Evolutionary conservation across 2,797 vertebrate species (phyloP), one percentile per base, ranked within the genome.

Genomic region (Sarcoramphus papa): DNA sequence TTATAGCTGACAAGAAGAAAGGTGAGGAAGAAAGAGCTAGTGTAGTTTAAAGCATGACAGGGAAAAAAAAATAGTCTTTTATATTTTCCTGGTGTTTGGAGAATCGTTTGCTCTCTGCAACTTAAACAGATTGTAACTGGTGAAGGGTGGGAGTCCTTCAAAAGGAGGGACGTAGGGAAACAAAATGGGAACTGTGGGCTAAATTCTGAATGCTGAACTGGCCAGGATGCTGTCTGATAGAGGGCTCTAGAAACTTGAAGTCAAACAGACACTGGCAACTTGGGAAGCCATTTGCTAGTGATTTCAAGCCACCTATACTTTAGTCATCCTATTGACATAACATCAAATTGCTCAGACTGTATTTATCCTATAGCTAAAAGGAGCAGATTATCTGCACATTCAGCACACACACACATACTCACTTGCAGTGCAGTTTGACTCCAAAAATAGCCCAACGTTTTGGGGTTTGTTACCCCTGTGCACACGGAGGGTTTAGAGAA

Each of bases 1-100:
- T 80, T 88, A 41, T 19, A 91, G 69, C 53, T 93, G 90, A 93
- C 82, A 93, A 93, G 75, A 91, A 77, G 63, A 87, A 91, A 93
- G 93, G 91, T 86, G 79, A 93, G 22, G 65, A 95, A 91, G 67
- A 92, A 88, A 94, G 53, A 72, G 41, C 16, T 67, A 18, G 17
- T 53, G 25, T 88, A 40, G 54, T 94, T 90, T 87, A 76, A 96
- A 88, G 74, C n/a, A 72, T 19, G 35, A 77, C 9, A 73, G 30
- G 41, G 10, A 24, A 40, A n/a, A 8, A 23, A 72, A 75, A 37
- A 51, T 40, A 27, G 31, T 53, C 27, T 85, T 69, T 85, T 33
- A 21, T 78, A 15, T 90, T 93, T 90, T 85, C 14, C 56, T 41
- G 14, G 45, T 77, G 41, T 73, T 90, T 63, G 54, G 57, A 88